Evolutionary conservation across 2,113 vertebrate genomes (phyloP).

Genomic region (Laticauda laticaudata): DNA sequence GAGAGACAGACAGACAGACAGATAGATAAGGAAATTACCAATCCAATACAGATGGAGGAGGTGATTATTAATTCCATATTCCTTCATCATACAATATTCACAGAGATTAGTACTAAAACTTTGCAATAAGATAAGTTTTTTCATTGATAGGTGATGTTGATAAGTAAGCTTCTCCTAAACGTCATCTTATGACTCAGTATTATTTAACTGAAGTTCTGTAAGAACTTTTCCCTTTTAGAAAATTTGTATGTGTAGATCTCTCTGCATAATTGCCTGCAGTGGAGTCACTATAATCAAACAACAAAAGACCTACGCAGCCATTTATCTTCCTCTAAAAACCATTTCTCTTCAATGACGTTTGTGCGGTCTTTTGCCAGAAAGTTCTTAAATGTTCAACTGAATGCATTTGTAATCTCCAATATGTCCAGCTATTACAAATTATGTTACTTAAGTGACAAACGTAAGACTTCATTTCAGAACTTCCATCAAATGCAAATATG

Average conservation of each 20-base stretch:
- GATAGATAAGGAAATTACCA: background rate
- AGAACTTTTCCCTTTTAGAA: background rate
- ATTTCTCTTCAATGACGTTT: background rate
- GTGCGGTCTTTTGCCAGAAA: no score
- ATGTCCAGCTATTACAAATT: background rate
- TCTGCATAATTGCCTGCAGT: background rate
- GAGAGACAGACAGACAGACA: background rate
- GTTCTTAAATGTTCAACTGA: background rate
- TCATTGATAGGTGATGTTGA: slow-evolving; percentile 23
- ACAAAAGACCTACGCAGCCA: background rate
- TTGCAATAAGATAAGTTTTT: background rate
- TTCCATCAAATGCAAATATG: background rate
- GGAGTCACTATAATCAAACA: background rate
- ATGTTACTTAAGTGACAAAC: background rate
- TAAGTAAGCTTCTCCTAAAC: background rate
- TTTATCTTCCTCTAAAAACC: background rate
- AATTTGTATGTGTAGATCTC: background rate
- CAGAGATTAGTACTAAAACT: slow-evolving; percentile 19
- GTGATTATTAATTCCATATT: background rate
- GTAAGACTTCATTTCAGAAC: background rate
- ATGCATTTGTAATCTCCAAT: background rate
- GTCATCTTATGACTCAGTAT: slow-evolving; percentile 18
- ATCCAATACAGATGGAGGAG: background rate
- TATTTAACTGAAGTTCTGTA: background rate
- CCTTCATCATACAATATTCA: slow-evolving; percentile 15